These are phyloP conservation scores for Caenorhabditis drosophilae DNA, from an alignment of 2,888 invertebrate genomes.

Conservation along the genomic window DNA sequence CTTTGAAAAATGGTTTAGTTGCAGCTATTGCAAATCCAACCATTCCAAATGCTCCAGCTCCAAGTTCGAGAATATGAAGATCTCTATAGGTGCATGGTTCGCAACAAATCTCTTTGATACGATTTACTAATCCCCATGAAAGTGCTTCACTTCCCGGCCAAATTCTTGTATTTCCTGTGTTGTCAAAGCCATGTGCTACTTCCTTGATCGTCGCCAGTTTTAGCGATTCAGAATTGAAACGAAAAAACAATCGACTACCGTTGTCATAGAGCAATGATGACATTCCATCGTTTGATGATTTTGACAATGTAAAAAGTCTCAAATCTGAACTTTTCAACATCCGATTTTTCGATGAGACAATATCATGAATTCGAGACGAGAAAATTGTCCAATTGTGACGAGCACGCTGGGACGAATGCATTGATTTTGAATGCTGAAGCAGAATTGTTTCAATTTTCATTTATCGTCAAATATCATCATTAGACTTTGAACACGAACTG, in stretches of 20 bases:
- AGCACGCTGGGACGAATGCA: constrained; percentile 23
- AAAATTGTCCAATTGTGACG: constrained; percentile 41
- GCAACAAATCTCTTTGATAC: constrained; percentile 2
- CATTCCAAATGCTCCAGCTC: constrained; percentile 47
- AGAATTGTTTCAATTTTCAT: no score
- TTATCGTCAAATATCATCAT: no score
- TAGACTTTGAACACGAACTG: no score
- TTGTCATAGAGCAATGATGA: neutral
- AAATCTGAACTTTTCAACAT: no score
- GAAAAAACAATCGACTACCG: neutral
- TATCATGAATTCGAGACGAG: constrained; percentile 27
- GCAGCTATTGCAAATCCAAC: constrained; percentile 20
- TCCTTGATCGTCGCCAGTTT: constrained; percentile 1
- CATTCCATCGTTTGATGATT: neutral
- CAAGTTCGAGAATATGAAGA: constrained; percentile 50
- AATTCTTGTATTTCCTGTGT: constrained; percentile 51
- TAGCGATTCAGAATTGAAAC: neutral
- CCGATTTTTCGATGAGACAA: no score
- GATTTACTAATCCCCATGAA: constrained; percentile 18
- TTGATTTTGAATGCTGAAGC: neutral
- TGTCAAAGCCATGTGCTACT: constrained; percentile 41
- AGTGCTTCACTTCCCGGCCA: constrained; percentile 55
- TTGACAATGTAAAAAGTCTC: neutral
- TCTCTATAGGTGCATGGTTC: no score
- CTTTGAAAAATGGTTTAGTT: constrained; percentile 2